Percentiles rank a stretch among this genome's conserved stretches.
These are phyloP conservation scores for Sebastes itinus DNA, from an alignment of 2,797 vertebrate genomes.

Conservation along the genomic window DNA sequence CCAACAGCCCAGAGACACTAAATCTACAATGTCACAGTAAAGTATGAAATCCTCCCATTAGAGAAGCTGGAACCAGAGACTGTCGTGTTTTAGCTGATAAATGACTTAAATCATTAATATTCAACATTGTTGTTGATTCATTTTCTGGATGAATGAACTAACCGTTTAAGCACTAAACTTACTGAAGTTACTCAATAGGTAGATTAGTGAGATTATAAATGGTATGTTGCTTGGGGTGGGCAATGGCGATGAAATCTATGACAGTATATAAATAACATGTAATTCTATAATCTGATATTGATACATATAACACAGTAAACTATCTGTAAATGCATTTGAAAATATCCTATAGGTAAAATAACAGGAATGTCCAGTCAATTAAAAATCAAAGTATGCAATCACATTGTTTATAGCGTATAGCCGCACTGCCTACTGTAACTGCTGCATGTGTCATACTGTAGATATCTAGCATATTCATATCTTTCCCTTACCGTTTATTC, in stretches of 20 bases:
- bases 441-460: too few relatives aligned
- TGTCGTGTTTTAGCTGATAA: too few relatives aligned
- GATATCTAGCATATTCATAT: too few relatives aligned
- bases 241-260: background rate
- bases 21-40: too few relatives aligned
- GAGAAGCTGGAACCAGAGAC: too few relatives aligned
- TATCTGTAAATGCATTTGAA: background rate
- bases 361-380: background rate
- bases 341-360: background rate
- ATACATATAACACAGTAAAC: background rate
- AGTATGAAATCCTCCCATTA: too few relatives aligned
- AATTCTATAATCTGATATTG: background rate
- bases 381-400: background rate
- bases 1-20: too few relatives aligned
- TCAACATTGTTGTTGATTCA: background rate
- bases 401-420: background rate
- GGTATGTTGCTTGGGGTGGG: background rate
- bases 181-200: too few relatives aligned
- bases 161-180: too few relatives aligned
- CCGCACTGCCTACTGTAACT: too few relatives aligned
- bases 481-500: too few relatives aligned
- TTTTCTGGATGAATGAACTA: too few relatives aligned
- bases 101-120: background rate
- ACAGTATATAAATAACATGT: background rate
- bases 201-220: background rate